Evolutionary conservation across 2,113 vertebrate species (phyloP).

Genomic region (Suncus etruscus): DNA sequence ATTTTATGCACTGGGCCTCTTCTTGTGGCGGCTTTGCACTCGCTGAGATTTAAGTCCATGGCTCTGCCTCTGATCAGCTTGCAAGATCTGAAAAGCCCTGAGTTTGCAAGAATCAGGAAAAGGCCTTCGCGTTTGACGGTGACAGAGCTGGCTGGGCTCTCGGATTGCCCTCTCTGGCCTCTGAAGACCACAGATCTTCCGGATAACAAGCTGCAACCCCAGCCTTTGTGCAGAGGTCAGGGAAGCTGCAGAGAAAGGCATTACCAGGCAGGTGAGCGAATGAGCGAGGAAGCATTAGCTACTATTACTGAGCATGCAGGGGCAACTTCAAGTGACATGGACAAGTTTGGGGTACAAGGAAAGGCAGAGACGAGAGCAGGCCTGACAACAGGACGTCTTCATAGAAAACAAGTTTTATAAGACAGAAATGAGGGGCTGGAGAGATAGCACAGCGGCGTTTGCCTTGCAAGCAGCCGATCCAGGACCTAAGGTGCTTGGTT

Average conservation of each 20-base stretch:
- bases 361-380: not conserved
- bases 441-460: too few species aligned
- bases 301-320: not conserved
- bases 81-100: conserved; percentile 86
- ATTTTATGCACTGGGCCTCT: conserved; percentile 76
- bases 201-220: conserved; percentile 76
- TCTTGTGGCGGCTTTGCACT: conserved; percentile 55
- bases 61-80: conserved; percentile 85
- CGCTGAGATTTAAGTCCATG: conserved; percentile 86
- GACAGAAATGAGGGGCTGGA: too few species aligned
- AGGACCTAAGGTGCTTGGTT: too few species aligned
- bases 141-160: conserved; percentile 80
- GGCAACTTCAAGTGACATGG: not conserved
- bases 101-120: conserved; percentile 84
- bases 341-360: not conserved
- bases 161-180: conserved; percentile 70
- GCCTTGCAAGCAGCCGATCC: too few species aligned
- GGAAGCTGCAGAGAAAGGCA: conserved; percentile 61
- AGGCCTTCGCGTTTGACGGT: conserved; percentile 69
- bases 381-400: not conserved
- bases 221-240: conserved; percentile 77
- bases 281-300: not conserved
- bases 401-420: not conserved
- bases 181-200: conserved; percentile 73
- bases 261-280: too few species aligned